A percentile compares a stretch with the other conserved stretches of the same genome.
These are phyloP conservation scores for Actenoides lindsayi DNA, from an alignment of 2,113 vertebrate species.

Conservation along the genomic window DNA sequence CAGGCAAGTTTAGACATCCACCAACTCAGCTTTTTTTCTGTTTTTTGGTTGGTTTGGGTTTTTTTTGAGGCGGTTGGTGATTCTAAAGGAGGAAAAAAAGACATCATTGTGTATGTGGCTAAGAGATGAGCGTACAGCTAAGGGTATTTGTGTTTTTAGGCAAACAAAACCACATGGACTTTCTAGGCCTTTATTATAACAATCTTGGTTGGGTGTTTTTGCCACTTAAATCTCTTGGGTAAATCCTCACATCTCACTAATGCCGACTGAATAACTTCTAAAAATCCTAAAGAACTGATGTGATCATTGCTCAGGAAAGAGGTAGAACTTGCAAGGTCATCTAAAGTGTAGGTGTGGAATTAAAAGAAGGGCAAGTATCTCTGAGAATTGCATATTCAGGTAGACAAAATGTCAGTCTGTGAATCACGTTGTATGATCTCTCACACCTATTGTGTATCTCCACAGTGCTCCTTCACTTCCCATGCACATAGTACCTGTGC, in stretches of 20 bases:
- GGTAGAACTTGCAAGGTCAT: background rate
- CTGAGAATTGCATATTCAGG: background rate
- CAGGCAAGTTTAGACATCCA: background rate
- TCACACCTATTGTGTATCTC: background rate
- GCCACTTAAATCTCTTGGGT: background rate
- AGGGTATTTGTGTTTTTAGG: background rate
- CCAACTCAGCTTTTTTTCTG: background rate
- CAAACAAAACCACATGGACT: background rate
- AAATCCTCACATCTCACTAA: background rate
- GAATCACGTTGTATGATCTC: background rate
- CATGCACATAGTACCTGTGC: background rate
- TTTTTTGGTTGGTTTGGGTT: background rate
- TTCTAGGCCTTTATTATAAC: background rate
- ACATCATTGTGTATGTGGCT: background rate
- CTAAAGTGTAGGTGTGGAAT: background rate
- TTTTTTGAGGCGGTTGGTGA: background rate
- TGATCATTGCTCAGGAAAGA: background rate
- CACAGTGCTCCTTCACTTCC: background rate
- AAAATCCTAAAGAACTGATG: background rate
- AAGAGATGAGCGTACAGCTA: background rate
- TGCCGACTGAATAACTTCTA: background rate
- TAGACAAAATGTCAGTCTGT: background rate
- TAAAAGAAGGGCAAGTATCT: background rate
- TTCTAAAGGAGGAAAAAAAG: background rate
- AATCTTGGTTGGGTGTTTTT: background rate